Conservation (phyloP, 2,888 invertebrate genomes). For the Rutpela maculata region DNA sequence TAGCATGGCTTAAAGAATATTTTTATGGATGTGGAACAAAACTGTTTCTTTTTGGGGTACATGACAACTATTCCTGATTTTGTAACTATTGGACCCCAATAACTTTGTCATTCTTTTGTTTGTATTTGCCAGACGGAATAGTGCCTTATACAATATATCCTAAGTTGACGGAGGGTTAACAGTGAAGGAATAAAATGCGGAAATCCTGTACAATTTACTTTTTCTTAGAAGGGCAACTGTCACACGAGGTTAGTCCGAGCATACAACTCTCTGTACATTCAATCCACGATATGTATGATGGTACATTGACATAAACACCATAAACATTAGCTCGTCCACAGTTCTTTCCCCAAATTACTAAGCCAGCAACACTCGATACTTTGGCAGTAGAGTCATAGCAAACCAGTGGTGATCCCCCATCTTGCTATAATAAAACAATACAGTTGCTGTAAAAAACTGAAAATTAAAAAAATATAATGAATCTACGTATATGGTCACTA, state of each 20-base stretch:
- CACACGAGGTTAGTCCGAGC: constrained; percentile 40
- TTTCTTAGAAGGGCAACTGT: constrained; percentile 44
- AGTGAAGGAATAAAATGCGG: not conserved
- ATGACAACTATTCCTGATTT: no score
- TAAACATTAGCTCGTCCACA: constrained; percentile 83
- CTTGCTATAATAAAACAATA: constrained; percentile 75
- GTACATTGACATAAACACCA: constrained; percentile 86
- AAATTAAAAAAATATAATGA: not conserved
- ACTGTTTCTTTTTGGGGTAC: no score
- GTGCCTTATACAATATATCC: no score
- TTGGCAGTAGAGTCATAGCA: constrained; percentile 72
- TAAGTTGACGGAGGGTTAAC: not conserved
- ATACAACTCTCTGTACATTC: constrained; percentile 66
- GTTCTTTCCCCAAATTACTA: constrained; percentile 84
- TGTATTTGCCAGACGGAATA: no score
- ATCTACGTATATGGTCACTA: no score
- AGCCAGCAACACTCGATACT: constrained; percentile 79
- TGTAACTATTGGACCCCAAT: no score
- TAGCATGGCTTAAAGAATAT: no score
- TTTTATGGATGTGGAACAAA: no score
- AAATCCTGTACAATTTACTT: not conserved
- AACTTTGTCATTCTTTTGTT: no score
- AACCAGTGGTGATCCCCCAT: constrained; percentile 83
- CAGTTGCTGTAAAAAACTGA: not conserved
- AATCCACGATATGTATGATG: constrained; percentile 82